Evolutionary conservation across 2,797 vertebrate species (phyloP).

Genomic region (Neopelma chrysocephalum): DNA sequence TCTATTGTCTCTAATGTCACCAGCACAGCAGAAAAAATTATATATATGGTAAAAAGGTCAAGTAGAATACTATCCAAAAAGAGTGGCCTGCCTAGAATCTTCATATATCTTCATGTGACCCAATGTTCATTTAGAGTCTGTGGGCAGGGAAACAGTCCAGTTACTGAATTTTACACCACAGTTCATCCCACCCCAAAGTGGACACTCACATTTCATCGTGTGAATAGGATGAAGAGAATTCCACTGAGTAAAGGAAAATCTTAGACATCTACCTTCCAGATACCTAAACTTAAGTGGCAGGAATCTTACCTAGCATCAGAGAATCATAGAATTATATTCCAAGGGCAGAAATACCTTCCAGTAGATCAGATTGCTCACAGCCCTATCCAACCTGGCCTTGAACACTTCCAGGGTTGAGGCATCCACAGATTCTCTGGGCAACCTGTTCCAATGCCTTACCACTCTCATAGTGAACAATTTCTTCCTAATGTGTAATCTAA

Average conservation of each 20-base stretch:
- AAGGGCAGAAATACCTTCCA: neutral
- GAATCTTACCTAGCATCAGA: neutral
- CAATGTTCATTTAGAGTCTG: neutral
- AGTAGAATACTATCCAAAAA: neutral
- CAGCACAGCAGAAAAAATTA: neutral
- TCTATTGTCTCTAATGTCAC: neutral
- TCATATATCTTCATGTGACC: neutral
- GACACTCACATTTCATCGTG: neutral
- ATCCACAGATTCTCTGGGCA: neutral
- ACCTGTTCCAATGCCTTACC: neutral
- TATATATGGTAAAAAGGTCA: fast-evolving
- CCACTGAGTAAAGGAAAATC: neutral
- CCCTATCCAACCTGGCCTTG: neutral
- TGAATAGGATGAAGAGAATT: neutral
- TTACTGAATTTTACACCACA: neutral
- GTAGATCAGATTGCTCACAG: neutral
- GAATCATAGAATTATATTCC: neutral
- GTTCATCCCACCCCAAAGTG: neutral
- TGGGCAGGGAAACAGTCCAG: neutral
- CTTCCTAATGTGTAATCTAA: neutral
- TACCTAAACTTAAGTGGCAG: neutral
- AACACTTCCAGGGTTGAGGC: fast-evolving
- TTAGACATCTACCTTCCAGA: neutral
- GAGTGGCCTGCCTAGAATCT: neutral
- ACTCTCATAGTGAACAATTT: neutral